Percentiles rank a stretch among this genome's conserved stretches.
Evolutionary conservation across 2,888 invertebrate species (phyloP).

Genomic region (Sphaerophoria taeniata): DNA sequence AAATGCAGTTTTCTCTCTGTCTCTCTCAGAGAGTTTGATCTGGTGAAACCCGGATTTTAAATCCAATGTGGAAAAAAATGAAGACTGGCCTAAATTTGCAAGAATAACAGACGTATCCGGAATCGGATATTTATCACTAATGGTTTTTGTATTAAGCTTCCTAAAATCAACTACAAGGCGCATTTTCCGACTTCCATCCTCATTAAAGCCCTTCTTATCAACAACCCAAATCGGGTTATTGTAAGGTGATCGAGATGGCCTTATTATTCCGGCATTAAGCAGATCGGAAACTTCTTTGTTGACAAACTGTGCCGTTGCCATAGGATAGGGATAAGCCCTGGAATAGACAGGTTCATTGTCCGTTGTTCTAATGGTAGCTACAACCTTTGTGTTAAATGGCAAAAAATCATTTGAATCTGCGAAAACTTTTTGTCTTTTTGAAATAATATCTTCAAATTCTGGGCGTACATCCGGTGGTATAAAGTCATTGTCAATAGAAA

Average conservation of each 20-base stretch:
- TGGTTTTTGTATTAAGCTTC: constrained; percentile 65
- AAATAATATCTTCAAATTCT: constrained; percentile 1
- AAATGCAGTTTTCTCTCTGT: constrained; percentile 48
- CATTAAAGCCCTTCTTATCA: constrained; percentile 61
- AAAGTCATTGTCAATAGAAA: constrained; percentile 14
- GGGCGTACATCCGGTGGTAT: constrained; percentile 3
- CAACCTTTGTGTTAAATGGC: constrained; percentile 60
- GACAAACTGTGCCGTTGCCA: constrained; percentile 47
- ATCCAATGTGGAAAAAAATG: constrained; percentile 43
- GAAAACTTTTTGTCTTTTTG: constrained; percentile 11
- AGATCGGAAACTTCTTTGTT: constrained; percentile 49
- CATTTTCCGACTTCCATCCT: constrained; percentile 46
- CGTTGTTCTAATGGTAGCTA: constrained; percentile 44
- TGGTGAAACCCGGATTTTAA: constrained; percentile 66
- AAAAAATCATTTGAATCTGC: constrained; percentile 39
- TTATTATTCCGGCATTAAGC: constrained; percentile 46
- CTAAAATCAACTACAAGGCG: constrained; percentile 67
- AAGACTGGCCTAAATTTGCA: constrained; percentile 55
- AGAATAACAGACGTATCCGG: constrained; percentile 50
- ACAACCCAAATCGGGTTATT: constrained; percentile 60
- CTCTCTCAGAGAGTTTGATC: constrained; percentile 48
- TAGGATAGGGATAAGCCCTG: constrained; percentile 44
- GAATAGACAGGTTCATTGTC: constrained; percentile 52
- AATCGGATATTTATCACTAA: constrained; percentile 55
- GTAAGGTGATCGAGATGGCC: constrained; percentile 53